Evolutionary conservation across 2,113 vertebrate genomes (phyloP), one percentile per base, ranked within the genome.

Genomic region (Chinchilla lanigera): DNA sequence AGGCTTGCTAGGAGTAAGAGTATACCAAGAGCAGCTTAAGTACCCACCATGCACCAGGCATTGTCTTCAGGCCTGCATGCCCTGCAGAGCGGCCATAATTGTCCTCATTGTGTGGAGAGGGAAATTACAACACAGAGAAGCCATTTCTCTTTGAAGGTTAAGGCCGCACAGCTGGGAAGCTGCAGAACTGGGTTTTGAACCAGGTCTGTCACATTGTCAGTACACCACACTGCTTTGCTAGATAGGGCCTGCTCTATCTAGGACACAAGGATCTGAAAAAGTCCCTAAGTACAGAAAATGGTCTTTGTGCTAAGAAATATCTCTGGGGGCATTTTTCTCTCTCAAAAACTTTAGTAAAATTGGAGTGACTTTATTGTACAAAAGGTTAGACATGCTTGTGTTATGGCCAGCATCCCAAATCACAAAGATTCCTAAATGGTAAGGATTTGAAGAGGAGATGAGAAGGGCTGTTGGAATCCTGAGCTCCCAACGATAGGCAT

Each of bases 391-490:
- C 88, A 78, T 80, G 35, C 84, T 93, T 95, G 71, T 89, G 56
- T 92, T 93, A 63, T 89, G 93, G 16, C 35, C 26, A 81, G 93
- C 20, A 3, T n/a, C 87, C 13, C 63, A 56, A 89, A 81, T 77
- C 82, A 88, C 26, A 90, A 96, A 90, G 44, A 94, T 77, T 69
- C 65, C 50, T 75, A 58, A 65, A 58, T 73, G 86, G 71, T 81
- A 71, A 97, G 94, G 54, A 60, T 95, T 94, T 97, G 93, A 63
- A 56, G 73, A 96, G 80, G 83, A 69, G 20, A 75, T 60, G 33
- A 96, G 88, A 92, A 50, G 1, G 35, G 2, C 17, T 91, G 54
- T 73, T 63, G 92, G 50, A 96, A 69, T 81, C 67, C 67, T 60
- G n/a, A 33, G 44, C 69, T 85, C 58, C 24, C 69, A 35, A 33